Percentiles rank a stretch among this genome's conserved stretches.
Evolutionary conservation across 2,888 invertebrate genomes (phyloP).

Genomic region (Melangyna quadrimaculata): DNA sequence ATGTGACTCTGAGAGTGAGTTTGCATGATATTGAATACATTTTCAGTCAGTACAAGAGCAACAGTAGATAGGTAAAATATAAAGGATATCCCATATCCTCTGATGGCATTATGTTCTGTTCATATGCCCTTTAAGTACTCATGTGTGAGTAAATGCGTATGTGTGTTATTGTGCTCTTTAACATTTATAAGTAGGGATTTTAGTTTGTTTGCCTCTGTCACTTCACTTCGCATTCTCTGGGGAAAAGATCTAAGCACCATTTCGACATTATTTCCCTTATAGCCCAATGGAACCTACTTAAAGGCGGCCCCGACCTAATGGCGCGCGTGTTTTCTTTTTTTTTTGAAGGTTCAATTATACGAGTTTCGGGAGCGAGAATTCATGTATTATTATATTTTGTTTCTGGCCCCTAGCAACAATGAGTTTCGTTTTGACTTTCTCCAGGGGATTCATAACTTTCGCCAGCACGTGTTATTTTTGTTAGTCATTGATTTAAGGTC

Average conservation of each 20-base stretch:
- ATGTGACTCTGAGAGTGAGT: background rate
- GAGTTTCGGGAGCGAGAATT: background rate
- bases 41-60: background rate
- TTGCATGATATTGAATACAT: slow-evolving; percentile 13
- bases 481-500: slow-evolving; percentile 55
- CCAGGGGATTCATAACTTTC: slow-evolving; percentile 32
- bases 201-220: slow-evolving; percentile 32
- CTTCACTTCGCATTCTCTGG: background rate
- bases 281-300: slow-evolving; percentile 5
- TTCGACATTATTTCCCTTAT: slow-evolving; percentile 18
- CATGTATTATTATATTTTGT: background rate
- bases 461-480: slow-evolving; percentile 40
- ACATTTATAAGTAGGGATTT: slow-evolving; percentile 63
- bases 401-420: slow-evolving; percentile 19
- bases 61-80: background rate
- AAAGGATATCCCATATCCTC: slow-evolving; percentile 1
- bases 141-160: background rate
- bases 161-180: slow-evolving; percentile 44
- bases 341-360: slow-evolving; percentile 2
- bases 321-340: slow-evolving; percentile 36
- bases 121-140: slow-evolving; percentile 46
- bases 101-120: slow-evolving; percentile 36
- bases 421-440: slow-evolving; percentile 3
- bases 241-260: slow-evolving; percentile 35
- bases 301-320: slow-evolving; percentile 15